Percentiles rank a stretch among this genome's conserved stretches.
Conservation (phyloP, 2,113 vertebrate genomes). For the Myanophis thanlyinensis region DNA sequence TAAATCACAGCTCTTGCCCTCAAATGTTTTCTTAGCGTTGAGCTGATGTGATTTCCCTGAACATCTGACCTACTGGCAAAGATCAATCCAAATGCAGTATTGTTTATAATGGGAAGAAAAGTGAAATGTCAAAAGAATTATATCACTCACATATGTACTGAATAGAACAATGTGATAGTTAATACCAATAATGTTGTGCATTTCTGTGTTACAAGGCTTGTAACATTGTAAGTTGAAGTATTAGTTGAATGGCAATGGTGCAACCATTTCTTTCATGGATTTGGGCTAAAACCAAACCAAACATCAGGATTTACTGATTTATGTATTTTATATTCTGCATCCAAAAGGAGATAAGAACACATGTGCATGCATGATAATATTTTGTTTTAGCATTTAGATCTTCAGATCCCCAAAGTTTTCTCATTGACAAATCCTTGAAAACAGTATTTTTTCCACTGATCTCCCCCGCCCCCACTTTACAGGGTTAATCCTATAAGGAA, state of each 20-base stretch:
- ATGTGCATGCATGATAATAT: neutral
- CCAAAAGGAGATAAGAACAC: neutral
- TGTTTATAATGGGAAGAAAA: constrained; percentile 21
- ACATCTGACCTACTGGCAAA: neutral
- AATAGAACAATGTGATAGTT: neutral
- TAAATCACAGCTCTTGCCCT: constrained; percentile 37
- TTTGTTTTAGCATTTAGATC: neutral
- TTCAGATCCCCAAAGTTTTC: neutral
- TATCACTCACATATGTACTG: neutral
- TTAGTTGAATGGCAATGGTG: neutral
- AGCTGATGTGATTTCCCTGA: constrained; percentile 13
- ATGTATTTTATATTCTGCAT: neutral
- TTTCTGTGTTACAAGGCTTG: neutral
- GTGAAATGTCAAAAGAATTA: neutral
- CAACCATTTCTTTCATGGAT: neutral
- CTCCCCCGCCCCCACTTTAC: too few relatives aligned
- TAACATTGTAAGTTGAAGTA: neutral
- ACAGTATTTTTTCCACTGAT: too few relatives aligned
- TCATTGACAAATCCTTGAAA: neutral
- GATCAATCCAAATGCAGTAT: constrained; percentile 1
- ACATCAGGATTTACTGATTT: neutral
- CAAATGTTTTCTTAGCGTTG: constrained; percentile 10
- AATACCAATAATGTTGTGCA: neutral
- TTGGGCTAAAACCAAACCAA: neutral
- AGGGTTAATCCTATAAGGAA: too few relatives aligned